Conservation (phyloP, 2,797 vertebrate genomes). For the Ceryle rudis region DNA sequence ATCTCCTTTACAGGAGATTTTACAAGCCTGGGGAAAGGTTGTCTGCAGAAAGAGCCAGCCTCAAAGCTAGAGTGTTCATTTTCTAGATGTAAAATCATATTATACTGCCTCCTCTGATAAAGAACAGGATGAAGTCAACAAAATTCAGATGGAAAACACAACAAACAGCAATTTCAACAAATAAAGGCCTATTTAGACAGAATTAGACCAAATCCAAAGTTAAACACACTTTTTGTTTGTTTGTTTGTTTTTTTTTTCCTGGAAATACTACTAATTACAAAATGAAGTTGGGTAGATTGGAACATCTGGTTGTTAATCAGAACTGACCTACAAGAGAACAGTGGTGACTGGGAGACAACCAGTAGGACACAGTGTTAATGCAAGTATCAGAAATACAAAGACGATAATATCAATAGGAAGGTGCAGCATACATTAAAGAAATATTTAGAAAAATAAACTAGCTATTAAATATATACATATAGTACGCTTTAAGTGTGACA, state of each 20-base stretch:
- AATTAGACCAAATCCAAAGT: background rate
- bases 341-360: background rate
- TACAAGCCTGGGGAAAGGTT: background rate
- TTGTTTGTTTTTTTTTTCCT: background rate
- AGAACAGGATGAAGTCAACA: background rate
- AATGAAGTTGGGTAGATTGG: background rate
- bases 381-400: background rate
- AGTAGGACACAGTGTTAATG: accelerated
- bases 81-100: background rate
- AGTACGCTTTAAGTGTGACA: background rate
- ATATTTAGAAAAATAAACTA: background rate
- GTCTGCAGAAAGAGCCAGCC: background rate
- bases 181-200: background rate
- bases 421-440: background rate
- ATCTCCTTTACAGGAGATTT: background rate
- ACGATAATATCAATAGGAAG: background rate
- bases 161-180: background rate
- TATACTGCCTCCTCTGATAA: background rate
- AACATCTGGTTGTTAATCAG: background rate
- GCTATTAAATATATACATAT: background rate
- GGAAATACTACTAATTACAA: background rate
- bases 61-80: background rate
- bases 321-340: background rate
- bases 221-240: background rate
- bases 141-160: background rate